phyloP scores from a whole-genome alignment of 2,888 invertebrate species.

The Euzetes globulus region DNA sequence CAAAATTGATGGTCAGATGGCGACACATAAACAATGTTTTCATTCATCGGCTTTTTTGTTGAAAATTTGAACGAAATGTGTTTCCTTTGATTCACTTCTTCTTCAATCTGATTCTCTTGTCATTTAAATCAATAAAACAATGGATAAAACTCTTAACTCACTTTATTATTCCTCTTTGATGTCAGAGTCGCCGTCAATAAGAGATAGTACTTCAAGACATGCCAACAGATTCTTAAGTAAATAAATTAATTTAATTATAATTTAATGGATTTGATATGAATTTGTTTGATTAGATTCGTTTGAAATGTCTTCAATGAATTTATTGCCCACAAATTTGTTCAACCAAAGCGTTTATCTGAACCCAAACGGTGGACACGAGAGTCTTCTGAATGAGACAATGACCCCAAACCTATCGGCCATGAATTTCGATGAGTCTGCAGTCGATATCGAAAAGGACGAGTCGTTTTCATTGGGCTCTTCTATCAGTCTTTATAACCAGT shows the following conservation, averaged over 20 bases:
- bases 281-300: slow-evolving; percentile 3
- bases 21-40: too few relatives aligned
- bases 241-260: not conserved
- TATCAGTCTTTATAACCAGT: slow-evolving; percentile 10
- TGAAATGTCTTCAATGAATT: slow-evolving; percentile 21
- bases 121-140: not conserved
- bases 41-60: slow-evolving; percentile 25
- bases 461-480: not conserved
- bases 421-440: not conserved
- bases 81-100: too few relatives aligned
- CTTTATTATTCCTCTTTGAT: not conserved
- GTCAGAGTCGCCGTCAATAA: slow-evolving; percentile 6
- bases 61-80: too few relatives aligned
- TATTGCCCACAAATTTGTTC: slow-evolving; percentile 2
- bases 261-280: not conserved
- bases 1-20: too few relatives aligned
- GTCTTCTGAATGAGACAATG: not conserved
- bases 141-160: slow-evolving; percentile 11
- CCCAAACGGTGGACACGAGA: not conserved
- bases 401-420: too few relatives aligned
- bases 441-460: not conserved
- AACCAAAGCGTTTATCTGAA: slow-evolving; percentile 1
- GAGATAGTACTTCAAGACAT: slow-evolving; percentile 16
- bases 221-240: slow-evolving; percentile 9
- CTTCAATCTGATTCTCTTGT: not conserved